Evolutionary conservation across 2,797 vertebrate species (phyloP), one percentile per base, ranked within the genome.

Genomic region (Molossus alvarezi): DNA sequence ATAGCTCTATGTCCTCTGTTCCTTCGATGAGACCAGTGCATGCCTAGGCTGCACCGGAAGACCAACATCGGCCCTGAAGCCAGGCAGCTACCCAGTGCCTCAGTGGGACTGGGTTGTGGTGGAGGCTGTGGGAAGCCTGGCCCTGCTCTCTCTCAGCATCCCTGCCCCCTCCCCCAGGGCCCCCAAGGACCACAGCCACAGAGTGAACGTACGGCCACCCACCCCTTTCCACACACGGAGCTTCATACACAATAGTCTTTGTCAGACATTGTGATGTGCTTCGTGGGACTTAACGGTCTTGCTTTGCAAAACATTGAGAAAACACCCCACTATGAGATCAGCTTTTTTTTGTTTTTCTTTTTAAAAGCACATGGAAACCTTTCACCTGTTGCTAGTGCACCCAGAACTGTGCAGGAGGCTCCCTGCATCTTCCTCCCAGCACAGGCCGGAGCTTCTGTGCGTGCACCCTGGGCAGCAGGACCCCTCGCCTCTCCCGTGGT

Each of bases 211-310:
- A 29, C 0, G 27, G 15, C 21, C 9, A 2, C 29, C 37, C 17
- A 0, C 29, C 0, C 2, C 33, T 5, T 45, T 14, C 27, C 20
- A 1, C 6, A 51, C 1, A 3, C 23, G 5, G 20, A 2, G 6
- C 29, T 62, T 72, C 64, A 9, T 15, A 6, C 7, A 15, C 0
- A 11, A 14, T 3, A 9, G 6, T 51, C 75, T 77, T 55, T 20
- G 29, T 18, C 14, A 25, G 13, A 7, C 1, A 0, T 8, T 87
- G 15, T 23, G 15, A 33, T 45, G 27, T 29, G 37, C 64, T 60
- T 33, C 3, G 2, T 27, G 29, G 25, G 65, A 72, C 67, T 6
- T 58, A 33, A 20, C 33, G 51, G 3, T 29, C 51, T 76, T 64
- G 8, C 20, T 90, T 21, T 13, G 9, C 51, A 53, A 10, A 13